Evolutionary conservation across 2,888 invertebrate species (phyloP), one percentile per base, ranked within the genome.

Genomic region (Antheraea assamensis): DNA sequence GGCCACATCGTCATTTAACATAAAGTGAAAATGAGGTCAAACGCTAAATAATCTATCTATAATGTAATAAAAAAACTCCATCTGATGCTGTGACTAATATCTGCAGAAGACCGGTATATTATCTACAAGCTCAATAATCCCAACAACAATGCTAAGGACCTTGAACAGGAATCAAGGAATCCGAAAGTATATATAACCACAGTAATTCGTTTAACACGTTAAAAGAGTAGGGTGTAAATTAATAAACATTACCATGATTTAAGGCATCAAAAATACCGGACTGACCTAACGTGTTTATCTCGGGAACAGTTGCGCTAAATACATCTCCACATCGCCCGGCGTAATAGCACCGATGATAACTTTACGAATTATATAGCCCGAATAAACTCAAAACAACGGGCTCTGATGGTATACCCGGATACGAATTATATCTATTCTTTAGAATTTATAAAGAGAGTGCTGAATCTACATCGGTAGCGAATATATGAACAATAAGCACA

Each of bases 301-400:
- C 61, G 27, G 13, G 27, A 61, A 61, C 61, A 30, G 64, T 47
- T 35, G 68, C n/a, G 68, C 35, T 35, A 68, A 68, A 68, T 35
- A 35, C 68, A 35, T 64, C 17, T 17, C 5, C 61, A 64, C 17
- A 27, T 17, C 30, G 30, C 19, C 35, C 35, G 10, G 27, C 30
- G 27, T 35, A 68, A 68, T 68, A 35, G 68, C 31, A 31, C 10
- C 68, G 68, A 68, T 35, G 68, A 68, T 21, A 35, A 68, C 31
- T 68, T 68, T 68, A 68, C 68, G 68, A 35, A 3, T 8, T 0
- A 31, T 35, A 35, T 35, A n/a, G n/a, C 68, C 31, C 35, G 35
- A 68, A 68, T 68, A 68, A 35, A 21, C n/a, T n/a, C n/a, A 15
- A 68, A 7, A 68, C 35, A n/a, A n/a, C 58, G 58, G 10, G n/a